Conservation (phyloP, 2,797 vertebrate species). For the Nyctalus aviator region DNA sequence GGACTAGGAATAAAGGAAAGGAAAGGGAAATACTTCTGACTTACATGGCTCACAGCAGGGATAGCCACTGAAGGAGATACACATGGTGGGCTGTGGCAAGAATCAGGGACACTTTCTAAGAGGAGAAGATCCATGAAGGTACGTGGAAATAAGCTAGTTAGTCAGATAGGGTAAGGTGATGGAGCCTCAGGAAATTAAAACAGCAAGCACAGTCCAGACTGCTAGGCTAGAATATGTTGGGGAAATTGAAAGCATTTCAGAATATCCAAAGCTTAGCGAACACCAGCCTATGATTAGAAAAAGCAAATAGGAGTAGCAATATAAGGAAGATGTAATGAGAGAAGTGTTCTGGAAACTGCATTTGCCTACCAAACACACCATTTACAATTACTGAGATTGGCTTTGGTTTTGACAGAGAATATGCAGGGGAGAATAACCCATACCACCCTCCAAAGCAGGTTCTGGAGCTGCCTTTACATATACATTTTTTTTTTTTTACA, state of each 20-base stretch:
- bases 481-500: not conserved
- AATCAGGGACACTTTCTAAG: not conserved
- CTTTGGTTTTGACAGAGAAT: not conserved
- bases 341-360: not conserved
- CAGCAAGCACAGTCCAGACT: not conserved
- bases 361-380: not conserved
- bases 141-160: not conserved
- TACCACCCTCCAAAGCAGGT: not conserved
- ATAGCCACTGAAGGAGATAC: not conserved
- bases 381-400: not conserved
- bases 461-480: not conserved
- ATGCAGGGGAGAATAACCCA: accelerated
- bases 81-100: accelerated
- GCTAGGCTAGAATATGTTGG: not conserved
- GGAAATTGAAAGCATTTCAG: not conserved
- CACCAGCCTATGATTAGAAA: not conserved
- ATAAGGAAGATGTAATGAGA: not conserved
- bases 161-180: not conserved
- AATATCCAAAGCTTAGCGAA: not conserved
- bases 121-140: accelerated
- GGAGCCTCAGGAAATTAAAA: not conserved
- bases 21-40: not conserved
- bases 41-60: not conserved
- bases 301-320: not conserved
- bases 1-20: not conserved